A percentile compares a stretch with the other conserved stretches of the same genome.
phyloP scores from a whole-genome alignment of 2,113 vertebrate species.

The Zeus faber region DNA sequence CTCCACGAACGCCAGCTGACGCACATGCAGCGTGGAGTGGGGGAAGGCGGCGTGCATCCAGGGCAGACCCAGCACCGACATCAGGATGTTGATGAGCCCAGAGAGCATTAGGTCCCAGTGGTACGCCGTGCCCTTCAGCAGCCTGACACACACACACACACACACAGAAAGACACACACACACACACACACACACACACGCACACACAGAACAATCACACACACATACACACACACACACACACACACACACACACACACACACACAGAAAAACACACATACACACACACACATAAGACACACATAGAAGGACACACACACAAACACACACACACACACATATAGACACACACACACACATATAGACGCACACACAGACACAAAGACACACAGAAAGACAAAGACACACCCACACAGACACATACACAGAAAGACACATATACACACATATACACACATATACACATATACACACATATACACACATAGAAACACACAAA shows the following conservation, averaged over 20 bases:
- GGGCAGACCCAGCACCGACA: conserved; percentile 92
- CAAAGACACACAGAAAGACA: conserved; percentile 5
- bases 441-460: background rate
- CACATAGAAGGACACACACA: conserved; percentile 81
- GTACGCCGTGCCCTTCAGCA: conserved; percentile 95
- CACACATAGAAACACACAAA: background rate
- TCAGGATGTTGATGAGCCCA: conserved; percentile 90
- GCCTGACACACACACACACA: conserved; percentile 64
- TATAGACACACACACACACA: background rate
- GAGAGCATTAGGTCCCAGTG: conserved; percentile 98
- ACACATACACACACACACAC: conserved; percentile 88
- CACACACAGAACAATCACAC: conserved; percentile 69
- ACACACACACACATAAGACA: conserved; percentile 59
- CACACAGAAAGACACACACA: conserved; percentile 1
- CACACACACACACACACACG: conserved; percentile 3
- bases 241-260: background rate
- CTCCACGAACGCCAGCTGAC: conserved; percentile 93
- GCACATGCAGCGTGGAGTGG: conserved; percentile 93
- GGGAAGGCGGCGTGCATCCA: conserved; percentile 98
- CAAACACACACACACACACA: conserved; percentile 82
- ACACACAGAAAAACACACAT: background rate
- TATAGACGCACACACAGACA: conserved; percentile 2
- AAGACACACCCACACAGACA: background rate
- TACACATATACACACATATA: conserved; percentile 1
- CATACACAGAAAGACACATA: background rate